Conservation (phyloP, 1,140 invertebrate genomes). For the Condylostylus longicornis region DNA sequence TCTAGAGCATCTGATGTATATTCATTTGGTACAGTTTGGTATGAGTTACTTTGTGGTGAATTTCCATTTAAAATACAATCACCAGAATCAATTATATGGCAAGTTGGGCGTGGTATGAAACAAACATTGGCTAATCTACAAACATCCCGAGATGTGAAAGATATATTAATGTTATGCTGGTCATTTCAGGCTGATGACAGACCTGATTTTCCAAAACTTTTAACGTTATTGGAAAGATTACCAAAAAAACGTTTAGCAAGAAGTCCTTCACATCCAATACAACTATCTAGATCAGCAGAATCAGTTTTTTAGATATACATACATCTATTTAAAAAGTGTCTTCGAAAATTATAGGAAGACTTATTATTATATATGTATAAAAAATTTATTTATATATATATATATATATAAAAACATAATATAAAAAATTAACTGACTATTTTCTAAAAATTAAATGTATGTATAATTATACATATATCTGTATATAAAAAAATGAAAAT, state of each 20-base stretch:
- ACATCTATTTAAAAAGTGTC: no score
- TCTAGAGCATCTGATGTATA: constrained; percentile 86
- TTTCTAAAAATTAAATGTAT: background rate
- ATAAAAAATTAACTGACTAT: background rate
- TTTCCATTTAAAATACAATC: constrained; percentile 91
- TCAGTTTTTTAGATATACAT: constrained; percentile 55
- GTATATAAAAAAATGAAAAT: no score
- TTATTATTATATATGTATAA: background rate
- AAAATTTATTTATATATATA: background rate
- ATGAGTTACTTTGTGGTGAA: constrained; percentile 89
- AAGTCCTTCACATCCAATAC: constrained; percentile 93
- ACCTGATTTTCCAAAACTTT: constrained; percentile 75
- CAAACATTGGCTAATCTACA: constrained; percentile 87
- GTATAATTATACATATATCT: no score
- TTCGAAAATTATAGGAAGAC: no score
- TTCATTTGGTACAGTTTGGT: constrained; percentile 98
- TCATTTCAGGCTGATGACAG: constrained; percentile 66
- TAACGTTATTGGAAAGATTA: constrained; percentile 74
- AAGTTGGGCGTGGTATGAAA: constrained; percentile 92
- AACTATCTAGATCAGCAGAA: constrained; percentile 81
- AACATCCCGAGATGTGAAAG: constrained; percentile 93
- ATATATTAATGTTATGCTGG: constrained; percentile 96
- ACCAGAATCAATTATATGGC: constrained; percentile 93
- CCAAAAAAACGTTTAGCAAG: constrained; percentile 87
- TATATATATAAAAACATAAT: background rate